These are phyloP conservation scores for Suricata suricatta DNA, from an alignment of 2,113 vertebrate genomes.

Conservation along the genomic window DNA sequence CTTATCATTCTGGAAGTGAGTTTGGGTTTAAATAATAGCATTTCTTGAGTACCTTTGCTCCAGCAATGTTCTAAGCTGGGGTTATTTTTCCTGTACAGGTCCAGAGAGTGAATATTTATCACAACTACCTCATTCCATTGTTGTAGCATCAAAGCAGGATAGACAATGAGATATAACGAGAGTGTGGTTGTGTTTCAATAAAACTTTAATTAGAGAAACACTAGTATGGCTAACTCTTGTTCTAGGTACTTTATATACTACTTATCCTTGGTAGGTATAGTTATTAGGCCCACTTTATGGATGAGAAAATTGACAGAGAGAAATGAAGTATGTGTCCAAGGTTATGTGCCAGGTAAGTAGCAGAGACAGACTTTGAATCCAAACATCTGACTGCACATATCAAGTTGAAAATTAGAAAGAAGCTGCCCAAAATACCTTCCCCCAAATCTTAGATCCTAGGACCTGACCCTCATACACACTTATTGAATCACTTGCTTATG, in stretches of 20 bases:
- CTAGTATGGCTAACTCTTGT: background rate
- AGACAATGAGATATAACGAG: background rate
- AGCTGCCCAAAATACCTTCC: background rate
- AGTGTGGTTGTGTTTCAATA: background rate
- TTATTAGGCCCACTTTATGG: background rate
- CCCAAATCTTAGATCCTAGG: background rate
- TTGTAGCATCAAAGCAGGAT: background rate
- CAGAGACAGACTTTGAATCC: background rate
- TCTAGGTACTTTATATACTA: background rate
- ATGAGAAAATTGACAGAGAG: background rate
- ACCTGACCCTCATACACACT: background rate
- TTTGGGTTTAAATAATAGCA: background rate
- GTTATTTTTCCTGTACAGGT: background rate
- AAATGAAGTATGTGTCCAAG: background rate
- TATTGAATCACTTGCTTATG: background rate
- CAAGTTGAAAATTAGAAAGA: background rate
- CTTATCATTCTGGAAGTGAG: background rate
- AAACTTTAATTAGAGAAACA: background rate
- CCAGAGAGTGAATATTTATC: background rate
- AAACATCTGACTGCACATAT: background rate
- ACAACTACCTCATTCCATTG: background rate
- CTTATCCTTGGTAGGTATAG: background rate
- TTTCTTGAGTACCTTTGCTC: background rate
- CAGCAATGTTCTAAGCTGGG: background rate
- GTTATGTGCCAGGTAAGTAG: background rate